Evolutionary conservation across 1,140 invertebrate genomes (phyloP), one percentile per base, ranked within the genome.

Genomic region (Aphidius gifuensis): DNA sequence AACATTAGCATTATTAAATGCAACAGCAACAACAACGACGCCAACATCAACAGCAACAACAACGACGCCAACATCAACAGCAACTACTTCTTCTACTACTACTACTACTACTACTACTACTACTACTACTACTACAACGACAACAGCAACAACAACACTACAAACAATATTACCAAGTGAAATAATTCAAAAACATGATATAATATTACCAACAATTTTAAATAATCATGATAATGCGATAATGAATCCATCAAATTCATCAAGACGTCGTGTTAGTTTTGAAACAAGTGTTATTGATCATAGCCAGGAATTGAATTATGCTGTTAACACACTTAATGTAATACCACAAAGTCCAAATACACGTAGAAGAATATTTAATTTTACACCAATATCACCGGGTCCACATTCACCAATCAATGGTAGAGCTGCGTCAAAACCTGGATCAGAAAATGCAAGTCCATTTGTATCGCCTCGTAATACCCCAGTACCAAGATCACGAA

Each of bases 381-480:
- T 94, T 71, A 89, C 89, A 6, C 91, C 90, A 0, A 93, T 93
- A 68, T 92, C 90, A 38, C 90, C 90, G 5, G 85, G 87, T 58
- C 85, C 87, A 38, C 83, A 84, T 71, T 85, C 83, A 5, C 86
- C 85, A 21, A 83, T 83, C 4, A 83, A 78, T 68, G 67, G 70
- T 21, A 78, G 73, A 45, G 76, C 60, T 6, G 64, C 80, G 43
- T 83, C 81, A 5, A 83, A 82, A 68, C 84, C 74, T 66, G 86
- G 75, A 60, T 83, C 82, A 40, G 82, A 85, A 4, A 84, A 83
- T 60, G 86, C 86, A n/a, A 92, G 89, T 74, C 91, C 91, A 3
- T 94, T 94, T 74, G 90, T 93, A 3, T 93, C 91, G 68, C 92
- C 92, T 1, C 82, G 90, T 32, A 87, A 88, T 64, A 92, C 91